phyloP scores from a whole-genome alignment of 2,797 vertebrate species.

The Lepilemur septentrionalis region DNA sequence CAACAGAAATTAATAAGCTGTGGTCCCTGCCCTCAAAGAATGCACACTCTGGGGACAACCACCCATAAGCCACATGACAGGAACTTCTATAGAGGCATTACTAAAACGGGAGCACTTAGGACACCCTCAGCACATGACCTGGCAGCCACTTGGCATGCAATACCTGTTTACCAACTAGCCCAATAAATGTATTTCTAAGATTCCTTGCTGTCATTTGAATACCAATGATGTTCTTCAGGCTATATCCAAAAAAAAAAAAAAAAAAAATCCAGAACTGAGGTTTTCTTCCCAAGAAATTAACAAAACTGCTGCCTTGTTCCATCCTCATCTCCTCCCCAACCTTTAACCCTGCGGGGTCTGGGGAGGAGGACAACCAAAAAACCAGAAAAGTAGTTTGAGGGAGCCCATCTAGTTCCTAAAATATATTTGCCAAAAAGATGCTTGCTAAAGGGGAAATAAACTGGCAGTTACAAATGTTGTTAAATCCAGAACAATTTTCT shows the following conservation, averaged over 20 bases:
- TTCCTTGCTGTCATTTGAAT: background rate
- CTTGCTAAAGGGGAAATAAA: background rate
- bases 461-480: background rate
- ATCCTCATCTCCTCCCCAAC: background rate
- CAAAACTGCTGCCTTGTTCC: background rate
- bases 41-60: background rate
- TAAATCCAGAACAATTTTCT: conserved; percentile 24
- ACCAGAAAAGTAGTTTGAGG: background rate
- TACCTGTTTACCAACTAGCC: background rate
- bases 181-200: background rate
- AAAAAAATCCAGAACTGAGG: background rate
- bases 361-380: too few species aligned
- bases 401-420: background rate
- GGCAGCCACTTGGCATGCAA: background rate
- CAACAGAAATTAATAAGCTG: conserved; percentile 31
- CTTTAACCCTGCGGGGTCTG: background rate
- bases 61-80: background rate
- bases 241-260: background rate
- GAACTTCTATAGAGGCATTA: background rate
- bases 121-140: background rate
- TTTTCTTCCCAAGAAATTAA: background rate
- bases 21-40: conserved; percentile 1
- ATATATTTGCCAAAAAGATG: background rate
- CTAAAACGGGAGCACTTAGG: background rate
- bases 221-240: background rate